A percentile compares a stretch with the other conserved stretches of the same genome.
Evolutionary conservation across 2,797 vertebrate genomes (phyloP).

Genomic region (Pipistrellus pipistrellus): DNA sequence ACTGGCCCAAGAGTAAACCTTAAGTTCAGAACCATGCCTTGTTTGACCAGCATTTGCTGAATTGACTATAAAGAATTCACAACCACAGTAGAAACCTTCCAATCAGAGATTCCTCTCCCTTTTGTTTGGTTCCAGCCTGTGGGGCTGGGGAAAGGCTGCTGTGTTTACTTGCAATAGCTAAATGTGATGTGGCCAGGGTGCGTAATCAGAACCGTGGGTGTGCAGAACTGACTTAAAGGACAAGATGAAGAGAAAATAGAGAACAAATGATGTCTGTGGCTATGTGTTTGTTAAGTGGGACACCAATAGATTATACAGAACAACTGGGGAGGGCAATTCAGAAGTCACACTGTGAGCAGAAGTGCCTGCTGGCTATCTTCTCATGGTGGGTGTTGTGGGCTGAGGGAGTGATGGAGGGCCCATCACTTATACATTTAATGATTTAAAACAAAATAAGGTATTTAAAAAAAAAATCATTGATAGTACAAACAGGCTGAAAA

Average conservation of each 20-base stretch:
- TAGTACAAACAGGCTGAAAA: neutral
- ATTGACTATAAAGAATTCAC: neutral
- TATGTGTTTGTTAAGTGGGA: neutral
- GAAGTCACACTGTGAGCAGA: neutral
- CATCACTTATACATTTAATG: neutral
- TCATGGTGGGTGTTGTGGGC: neutral
- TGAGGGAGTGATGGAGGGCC: neutral
- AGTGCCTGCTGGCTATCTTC: neutral
- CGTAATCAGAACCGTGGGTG: neutral
- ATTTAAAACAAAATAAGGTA: neutral
- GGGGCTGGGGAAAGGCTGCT: neutral
- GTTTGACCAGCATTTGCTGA: neutral
- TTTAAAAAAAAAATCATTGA: neutral
- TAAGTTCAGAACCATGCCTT: neutral
- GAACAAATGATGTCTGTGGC: neutral
- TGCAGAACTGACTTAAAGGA: neutral
- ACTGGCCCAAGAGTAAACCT: neutral
- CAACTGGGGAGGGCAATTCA: neutral
- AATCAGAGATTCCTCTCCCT: neutral
- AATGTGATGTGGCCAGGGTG: neutral
- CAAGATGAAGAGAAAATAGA: constrained; percentile 35
- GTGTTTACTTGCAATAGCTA: neutral
- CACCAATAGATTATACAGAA: neutral
- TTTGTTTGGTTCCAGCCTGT: neutral
- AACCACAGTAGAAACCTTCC: neutral